Base-by-base conservation (phyloP, 2,797 vertebrate species). In the Lateolabrax maculatus region DNA sequence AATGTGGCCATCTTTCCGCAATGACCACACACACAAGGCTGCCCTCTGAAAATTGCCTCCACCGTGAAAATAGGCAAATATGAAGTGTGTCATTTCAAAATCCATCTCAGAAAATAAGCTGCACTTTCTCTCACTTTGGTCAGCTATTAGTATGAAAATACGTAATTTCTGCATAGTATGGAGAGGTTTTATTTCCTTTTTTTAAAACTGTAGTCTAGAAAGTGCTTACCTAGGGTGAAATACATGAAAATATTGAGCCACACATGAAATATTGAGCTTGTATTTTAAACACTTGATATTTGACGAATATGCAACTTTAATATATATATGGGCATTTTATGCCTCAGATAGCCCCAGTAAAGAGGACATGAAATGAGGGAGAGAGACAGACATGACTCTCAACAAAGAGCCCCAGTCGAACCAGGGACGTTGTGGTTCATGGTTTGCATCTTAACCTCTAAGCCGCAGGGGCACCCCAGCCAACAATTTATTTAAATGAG, bases 21-120 rank as follows among this genome's bases (percentile, higher is more conserved):
- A 9, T 81, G 71, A 75, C 84, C 68, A 73, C 65, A 43, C 67
- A 75, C 64, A 63, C 21, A 48, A 11, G 44, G 34, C 16, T 36
- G 56, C 46, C 34, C 53, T 41, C 29, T 34, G 49, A 48, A 87
- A 86, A 90, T 48, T 77, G 65, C 83, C 55, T 79, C 44, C 29
- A 23, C 60, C 5, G 13, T 74, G 44, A 49, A 75, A 81, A 79
- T 53, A 77, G 77, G 69, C 29, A 60, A 80, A 80, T 79, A 60
- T 60, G 51, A 78, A 80, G 39, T 53, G 53, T 69, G 75, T 77
- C 70, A 67, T 83, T 89, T 85, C 25, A 70, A 64, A 79, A 71
- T 74, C 43, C 49, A 70, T 78, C 73, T 61, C 46, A 29, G 56
- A 37, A 67, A 84, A 81, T 58, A 68, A 60, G 52, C 39, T 21